Evolutionary conservation across 2,797 vertebrate genomes (phyloP), one percentile per base, ranked within the genome.

Genomic region (Girardinus metallicus): DNA sequence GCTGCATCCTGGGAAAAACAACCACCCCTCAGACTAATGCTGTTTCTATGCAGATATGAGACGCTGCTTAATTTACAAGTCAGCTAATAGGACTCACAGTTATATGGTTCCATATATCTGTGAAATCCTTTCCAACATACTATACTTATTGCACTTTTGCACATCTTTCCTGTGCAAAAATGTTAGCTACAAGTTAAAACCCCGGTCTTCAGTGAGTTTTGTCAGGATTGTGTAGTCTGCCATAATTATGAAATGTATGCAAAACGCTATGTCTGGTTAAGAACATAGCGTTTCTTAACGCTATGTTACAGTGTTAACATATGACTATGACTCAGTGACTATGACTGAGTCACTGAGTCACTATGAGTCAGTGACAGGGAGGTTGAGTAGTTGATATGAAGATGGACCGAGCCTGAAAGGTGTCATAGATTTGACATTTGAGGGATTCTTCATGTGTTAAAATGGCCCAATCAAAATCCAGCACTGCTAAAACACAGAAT

Each of bases 41-140:
- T 73, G 73, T 89, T 90, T 87, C 47, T 53, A 79, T 4, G 29
- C 86, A 80, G 75, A 89, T 87, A 89, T 85, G 87, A 88, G 82
- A 73, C 75, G 53, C 77, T 43, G 79, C 68, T 77, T 82, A 49
- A 81, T 88, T 87, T 80, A 72, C 41, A 83, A 80, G 71, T 71
- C 71, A 64, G 66, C 53, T 84, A 57, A 39, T 44, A 73, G 43
- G 83, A 62, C 29, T 13, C 57, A 62, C 29, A 34, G 4, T 34
- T 16, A 3, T 34, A 29, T 15, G 57, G 29, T 16, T 31, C 13
- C 60, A 62, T 23, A 23, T 51, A 68, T 15, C 62, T 66, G 34
- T 23, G 15, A 57, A 15, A 31, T 15, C 12, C n/a, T 13, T 29
- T n/a, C 60, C 23, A 9, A 1, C 8, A 4, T 36, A 34, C 12